Evolutionary conservation across 2,797 vertebrate species (phyloP).

Genomic region (Phoxinus dragarum): DNA sequence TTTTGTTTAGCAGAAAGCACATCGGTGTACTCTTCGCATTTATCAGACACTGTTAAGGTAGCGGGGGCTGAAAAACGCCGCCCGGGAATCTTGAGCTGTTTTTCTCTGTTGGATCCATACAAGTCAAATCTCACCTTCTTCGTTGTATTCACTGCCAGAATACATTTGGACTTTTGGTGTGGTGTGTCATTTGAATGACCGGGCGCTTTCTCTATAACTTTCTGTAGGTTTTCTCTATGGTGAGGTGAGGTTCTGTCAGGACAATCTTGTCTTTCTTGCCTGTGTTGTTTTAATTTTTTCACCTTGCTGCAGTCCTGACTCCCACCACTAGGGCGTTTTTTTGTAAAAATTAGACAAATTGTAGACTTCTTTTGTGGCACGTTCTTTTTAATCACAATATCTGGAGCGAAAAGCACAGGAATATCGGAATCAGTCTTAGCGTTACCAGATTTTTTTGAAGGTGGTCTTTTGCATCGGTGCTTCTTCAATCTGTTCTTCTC

Average conservation of each 20-base stretch:
- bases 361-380: no score
- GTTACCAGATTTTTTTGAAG: not conserved
- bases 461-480: not conserved
- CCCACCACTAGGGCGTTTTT: not conserved
- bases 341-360: not conserved
- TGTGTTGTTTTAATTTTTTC: not conserved
- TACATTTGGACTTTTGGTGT: not conserved
- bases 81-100: not conserved
- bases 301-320: not conserved
- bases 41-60: not conserved
- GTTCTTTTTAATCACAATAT: conserved; percentile 39
- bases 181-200: no score
- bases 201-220: not conserved
- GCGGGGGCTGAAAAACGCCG: conserved; percentile 13
- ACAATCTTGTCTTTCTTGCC: not conserved
- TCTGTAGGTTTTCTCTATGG: not conserved
- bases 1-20: conserved; percentile 51
- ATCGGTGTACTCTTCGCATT: not conserved
- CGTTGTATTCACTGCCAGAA: not conserved
- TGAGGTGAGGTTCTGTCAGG: not conserved
- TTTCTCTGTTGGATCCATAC: conserved; percentile 20
- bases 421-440: not conserved
- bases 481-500: not conserved
- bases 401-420: conserved; percentile 39
- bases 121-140: conserved; percentile 42